Evolutionary conservation across 2,797 vertebrate species (phyloP).

Genomic region (Apodemus agrarius): DNA sequence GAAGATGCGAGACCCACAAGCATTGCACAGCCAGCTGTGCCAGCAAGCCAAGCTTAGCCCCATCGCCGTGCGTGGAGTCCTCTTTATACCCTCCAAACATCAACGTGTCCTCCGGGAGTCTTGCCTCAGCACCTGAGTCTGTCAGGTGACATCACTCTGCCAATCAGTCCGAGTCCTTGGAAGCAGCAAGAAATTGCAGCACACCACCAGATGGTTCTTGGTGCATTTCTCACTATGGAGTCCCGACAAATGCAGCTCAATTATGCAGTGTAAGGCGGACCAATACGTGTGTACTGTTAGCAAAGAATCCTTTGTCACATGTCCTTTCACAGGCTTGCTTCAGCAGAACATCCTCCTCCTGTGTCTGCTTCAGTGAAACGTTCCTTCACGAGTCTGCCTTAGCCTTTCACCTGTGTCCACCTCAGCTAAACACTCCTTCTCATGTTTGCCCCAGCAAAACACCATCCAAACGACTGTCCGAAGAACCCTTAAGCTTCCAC

Average conservation of each 20-base stretch:
- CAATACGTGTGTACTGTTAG: neutral
- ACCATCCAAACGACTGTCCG: neutral
- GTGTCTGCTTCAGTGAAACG: neutral
- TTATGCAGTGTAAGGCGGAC: neutral
- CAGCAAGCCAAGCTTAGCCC: neutral
- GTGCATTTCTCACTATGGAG: neutral
- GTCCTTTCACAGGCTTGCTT: neutral
- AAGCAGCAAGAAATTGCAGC: neutral
- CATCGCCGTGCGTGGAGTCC: accelerated
- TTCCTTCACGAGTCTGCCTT: neutral
- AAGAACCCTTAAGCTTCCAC: neutral
- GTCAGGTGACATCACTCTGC: neutral
- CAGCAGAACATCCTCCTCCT: neutral
- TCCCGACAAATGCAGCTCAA: neutral
- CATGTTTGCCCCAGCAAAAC: too few relatives aligned
- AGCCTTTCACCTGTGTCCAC: neutral
- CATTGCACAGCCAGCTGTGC: neutral
- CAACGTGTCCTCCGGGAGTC: neutral
- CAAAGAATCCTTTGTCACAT: neutral
- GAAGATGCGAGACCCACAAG: neutral
- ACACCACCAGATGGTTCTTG: neutral
- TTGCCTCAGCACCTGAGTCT: neutral
- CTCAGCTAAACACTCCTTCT: neutral
- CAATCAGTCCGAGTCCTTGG: neutral
- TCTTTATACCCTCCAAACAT: neutral